Conservation (phyloP, 2,888 invertebrate genomes). For the Phortica magna region DNA sequence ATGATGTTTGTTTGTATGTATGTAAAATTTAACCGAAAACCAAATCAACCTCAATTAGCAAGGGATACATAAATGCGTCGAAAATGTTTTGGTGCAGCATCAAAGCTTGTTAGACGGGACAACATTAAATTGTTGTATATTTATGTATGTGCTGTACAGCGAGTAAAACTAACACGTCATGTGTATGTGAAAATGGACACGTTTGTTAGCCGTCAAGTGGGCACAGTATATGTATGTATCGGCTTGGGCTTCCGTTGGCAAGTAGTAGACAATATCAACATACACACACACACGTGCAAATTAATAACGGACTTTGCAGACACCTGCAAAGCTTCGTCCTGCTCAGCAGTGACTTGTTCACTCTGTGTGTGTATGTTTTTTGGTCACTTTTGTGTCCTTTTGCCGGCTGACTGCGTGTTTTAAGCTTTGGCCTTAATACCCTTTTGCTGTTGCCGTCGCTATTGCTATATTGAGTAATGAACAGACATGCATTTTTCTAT, state of each 20-base stretch:
- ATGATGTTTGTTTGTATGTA: slow-evolving; percentile 35
- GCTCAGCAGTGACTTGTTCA: background rate
- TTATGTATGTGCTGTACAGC: slow-evolving; percentile 52
- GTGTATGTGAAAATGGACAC: too few relatives aligned
- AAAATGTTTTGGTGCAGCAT: slow-evolving; percentile 58
- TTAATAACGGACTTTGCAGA: slow-evolving; percentile 46
- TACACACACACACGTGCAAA: slow-evolving; percentile 32
- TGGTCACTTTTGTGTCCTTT: background rate
- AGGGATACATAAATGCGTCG: slow-evolving; percentile 53
- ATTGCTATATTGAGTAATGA: slow-evolving; percentile 48
- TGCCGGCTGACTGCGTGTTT: slow-evolving; percentile 52
- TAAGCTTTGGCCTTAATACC: slow-evolving; percentile 68
- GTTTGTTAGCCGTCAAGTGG: background rate
- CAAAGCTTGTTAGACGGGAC: slow-evolving; percentile 52
- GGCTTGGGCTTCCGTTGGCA: slow-evolving; percentile 27
- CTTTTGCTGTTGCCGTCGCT: slow-evolving; percentile 50
- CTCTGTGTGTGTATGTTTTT: background rate
- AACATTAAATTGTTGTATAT: slow-evolving; percentile 61
- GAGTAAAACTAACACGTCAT: slow-evolving; percentile 26
- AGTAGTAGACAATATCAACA: background rate
- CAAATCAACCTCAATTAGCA: slow-evolving; percentile 65
- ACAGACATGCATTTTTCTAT: slow-evolving; percentile 35
- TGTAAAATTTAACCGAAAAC: slow-evolving; percentile 54
- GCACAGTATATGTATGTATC: background rate
- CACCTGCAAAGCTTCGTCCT: background rate